A percentile compares a stretch with the other conserved stretches of the same genome.
Conservation (phyloP, 2,113 vertebrate species). For the Cavia porcellus region DNA sequence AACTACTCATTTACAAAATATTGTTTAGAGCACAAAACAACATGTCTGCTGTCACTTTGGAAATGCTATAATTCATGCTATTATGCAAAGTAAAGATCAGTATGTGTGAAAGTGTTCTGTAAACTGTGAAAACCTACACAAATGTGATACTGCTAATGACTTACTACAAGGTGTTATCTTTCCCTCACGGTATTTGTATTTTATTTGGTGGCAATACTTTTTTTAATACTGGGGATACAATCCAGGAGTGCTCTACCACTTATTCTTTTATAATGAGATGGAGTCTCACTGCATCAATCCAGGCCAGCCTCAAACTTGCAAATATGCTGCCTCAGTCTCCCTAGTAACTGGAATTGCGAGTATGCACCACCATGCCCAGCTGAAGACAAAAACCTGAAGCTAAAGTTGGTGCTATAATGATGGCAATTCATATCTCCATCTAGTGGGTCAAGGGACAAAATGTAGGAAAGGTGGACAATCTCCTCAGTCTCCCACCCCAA, state of each 20-base stretch:
- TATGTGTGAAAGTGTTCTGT: neutral
- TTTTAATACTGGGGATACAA: neutral
- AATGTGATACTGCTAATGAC: neutral
- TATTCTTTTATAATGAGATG: neutral
- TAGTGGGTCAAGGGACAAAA: neutral
- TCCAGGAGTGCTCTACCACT: neutral
- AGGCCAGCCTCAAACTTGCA: neutral
- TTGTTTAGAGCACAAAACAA: too few relatives aligned
- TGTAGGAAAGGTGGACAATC: neutral
- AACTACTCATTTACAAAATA: neutral
- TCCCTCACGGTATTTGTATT: neutral
- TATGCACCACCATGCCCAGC: neutral
- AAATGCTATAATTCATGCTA: neutral
- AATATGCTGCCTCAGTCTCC: neutral
- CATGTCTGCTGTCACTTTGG: neutral
- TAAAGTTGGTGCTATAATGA: neutral
- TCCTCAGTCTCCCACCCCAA: neutral
- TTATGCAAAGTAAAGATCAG: neutral
- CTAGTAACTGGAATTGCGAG: neutral
- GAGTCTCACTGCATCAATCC: neutral
- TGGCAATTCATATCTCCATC: neutral
- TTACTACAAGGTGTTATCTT: neutral
- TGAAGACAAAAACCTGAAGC: neutral
- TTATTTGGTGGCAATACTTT: conserved; percentile 4
- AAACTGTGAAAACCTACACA: neutral